Evolutionary conservation across 2,888 invertebrate genomes (phyloP).

Genomic region (Tenthredo distinguenda): DNA sequence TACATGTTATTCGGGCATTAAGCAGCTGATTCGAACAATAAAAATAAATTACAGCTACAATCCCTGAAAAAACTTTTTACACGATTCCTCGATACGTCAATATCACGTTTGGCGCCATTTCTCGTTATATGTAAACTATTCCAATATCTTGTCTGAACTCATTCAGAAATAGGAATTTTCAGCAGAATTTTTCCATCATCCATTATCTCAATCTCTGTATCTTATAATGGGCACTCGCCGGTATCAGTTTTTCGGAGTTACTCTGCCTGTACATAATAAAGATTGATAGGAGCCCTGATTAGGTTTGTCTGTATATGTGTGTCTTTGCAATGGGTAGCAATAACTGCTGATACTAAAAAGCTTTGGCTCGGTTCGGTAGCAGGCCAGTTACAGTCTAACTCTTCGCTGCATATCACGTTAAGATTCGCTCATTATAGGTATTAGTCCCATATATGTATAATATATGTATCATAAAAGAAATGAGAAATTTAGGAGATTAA

Average conservation of each 20-base stretch:
- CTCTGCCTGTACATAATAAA: slow-evolving; percentile 22
- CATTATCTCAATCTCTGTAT: background rate
- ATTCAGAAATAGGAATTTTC: background rate
- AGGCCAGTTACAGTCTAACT: background rate
- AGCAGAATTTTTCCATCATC: background rate
- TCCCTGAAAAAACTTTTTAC: background rate
- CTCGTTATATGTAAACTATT: background rate
- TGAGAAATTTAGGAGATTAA: background rate
- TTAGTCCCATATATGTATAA: background rate
- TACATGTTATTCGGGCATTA: background rate
- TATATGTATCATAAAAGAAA: background rate
- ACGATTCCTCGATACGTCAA: background rate
- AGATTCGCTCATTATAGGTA: background rate
- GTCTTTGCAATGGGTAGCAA: slow-evolving; percentile 19
- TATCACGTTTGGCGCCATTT: background rate
- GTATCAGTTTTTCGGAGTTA: background rate
- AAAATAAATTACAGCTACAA: slow-evolving; percentile 22
- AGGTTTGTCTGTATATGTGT: slow-evolving; percentile 35
- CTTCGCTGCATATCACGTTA: background rate
- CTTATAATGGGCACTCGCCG: background rate
- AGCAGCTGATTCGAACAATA: background rate
- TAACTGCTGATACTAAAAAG: slow-evolving; percentile 32
- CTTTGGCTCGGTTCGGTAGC: background rate
- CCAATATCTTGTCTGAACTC: background rate
- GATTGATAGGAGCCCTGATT: slow-evolving; percentile 42